Evolutionary conservation across 2,797 vertebrate species (phyloP).

Genomic region (Microcaecilia unicolor): DNA sequence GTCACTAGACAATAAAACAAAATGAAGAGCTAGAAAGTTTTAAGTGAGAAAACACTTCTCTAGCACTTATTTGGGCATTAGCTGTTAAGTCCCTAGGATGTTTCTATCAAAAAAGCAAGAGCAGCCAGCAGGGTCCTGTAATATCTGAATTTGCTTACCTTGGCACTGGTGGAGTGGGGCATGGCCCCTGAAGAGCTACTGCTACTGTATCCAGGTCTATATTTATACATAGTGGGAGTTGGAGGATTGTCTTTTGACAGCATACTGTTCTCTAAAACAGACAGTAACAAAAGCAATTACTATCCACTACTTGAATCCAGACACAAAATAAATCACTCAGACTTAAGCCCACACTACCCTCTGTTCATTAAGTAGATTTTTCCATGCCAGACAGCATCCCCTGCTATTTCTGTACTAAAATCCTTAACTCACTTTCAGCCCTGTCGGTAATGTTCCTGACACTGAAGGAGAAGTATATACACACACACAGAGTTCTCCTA

Average conservation of each 20-base stretch:
- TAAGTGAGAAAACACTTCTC: too few species aligned
- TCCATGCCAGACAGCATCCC: background rate
- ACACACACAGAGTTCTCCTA: background rate
- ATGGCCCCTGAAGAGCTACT: constrained; percentile 53
- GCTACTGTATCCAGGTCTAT: constrained; percentile 77
- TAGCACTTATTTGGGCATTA: too few species aligned
- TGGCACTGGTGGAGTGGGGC: constrained; percentile 72
- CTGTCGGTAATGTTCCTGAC: constrained; percentile 3
- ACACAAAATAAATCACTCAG: too few species aligned
- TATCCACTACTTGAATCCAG: too few species aligned
- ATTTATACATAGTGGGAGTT: constrained; percentile 91
- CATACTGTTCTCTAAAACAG: constrained; percentile 72
- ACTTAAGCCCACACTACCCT: too few species aligned
- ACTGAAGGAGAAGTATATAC: background rate
- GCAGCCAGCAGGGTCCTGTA: too few species aligned
- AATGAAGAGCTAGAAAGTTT: too few species aligned
- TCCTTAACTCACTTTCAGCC: constrained; percentile 5
- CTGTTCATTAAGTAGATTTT: accelerated
- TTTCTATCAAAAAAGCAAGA: too few species aligned
- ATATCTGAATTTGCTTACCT: too few species aligned
- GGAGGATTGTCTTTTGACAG: constrained; percentile 76
- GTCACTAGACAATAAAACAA: too few species aligned
- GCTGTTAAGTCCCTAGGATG: too few species aligned
- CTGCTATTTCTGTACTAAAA: background rate
- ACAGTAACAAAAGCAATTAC: background rate